Evolutionary conservation across 2,797 vertebrate species (phyloP).

Genomic region (Jordanella pulchra): DNA sequence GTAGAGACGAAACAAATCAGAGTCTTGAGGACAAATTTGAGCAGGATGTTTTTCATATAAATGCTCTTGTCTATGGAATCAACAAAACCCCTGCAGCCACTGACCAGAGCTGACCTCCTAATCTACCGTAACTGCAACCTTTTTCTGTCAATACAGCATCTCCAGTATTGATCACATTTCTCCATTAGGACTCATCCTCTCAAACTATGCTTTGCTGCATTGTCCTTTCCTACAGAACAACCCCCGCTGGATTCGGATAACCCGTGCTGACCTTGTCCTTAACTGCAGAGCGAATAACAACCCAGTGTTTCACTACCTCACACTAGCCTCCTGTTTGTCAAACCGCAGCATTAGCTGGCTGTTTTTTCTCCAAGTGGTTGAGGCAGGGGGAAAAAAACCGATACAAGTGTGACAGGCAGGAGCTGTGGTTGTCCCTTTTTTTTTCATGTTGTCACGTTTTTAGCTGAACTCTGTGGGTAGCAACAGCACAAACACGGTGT

Average conservation of each 20-base stretch:
- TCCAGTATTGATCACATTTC: constrained; percentile 28
- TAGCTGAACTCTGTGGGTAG: constrained; percentile 68
- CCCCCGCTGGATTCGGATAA: constrained; percentile 52
- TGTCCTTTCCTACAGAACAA: constrained; percentile 37
- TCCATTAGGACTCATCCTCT: constrained; percentile 18
- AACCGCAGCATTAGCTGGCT: constrained; percentile 53
- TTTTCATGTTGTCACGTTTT: constrained; percentile 75
- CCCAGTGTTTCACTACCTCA: constrained; percentile 27
- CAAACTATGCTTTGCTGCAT: constrained; percentile 6
- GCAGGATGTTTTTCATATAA: constrained; percentile 44
- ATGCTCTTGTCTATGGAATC: constrained; percentile 36
- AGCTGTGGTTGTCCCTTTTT: constrained; percentile 68
- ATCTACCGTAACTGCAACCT: constrained; percentile 32
- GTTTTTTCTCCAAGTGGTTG: constrained; percentile 48
- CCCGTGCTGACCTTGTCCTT: constrained; percentile 39
- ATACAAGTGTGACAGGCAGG: constrained; percentile 68
- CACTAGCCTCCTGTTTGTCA: constrained; percentile 52
- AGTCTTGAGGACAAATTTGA: constrained; percentile 39
- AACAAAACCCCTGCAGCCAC: constrained; percentile 36
- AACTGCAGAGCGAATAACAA: constrained; percentile 54
- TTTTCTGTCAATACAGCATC: constrained; percentile 12
- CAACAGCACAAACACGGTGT: constrained; percentile 74
- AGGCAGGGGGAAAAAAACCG: constrained; percentile 50
- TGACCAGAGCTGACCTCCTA: constrained; percentile 31
- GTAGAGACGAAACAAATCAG: constrained; percentile 44